phyloP scores from a whole-genome alignment of 1,140 invertebrate genomes.

The Zaprionus tsacasi region DNA sequence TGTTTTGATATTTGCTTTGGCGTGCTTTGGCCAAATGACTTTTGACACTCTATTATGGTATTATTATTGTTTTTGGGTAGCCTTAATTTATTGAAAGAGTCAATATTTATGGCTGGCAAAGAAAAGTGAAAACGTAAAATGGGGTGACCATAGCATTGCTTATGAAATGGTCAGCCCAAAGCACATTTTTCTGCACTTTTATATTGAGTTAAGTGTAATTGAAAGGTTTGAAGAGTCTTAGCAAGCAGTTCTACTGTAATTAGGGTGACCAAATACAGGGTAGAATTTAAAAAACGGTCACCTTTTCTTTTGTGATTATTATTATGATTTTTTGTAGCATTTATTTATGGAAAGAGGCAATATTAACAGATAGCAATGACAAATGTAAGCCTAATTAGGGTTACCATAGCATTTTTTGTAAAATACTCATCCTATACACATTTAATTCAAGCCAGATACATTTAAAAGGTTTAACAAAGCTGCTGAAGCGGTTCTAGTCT shows the following conservation, averaged over 20 bases:
- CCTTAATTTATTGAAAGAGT: conserved; percentile 7
- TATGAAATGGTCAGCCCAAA: background rate
- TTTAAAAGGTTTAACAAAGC: no score
- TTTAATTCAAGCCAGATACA: no score
- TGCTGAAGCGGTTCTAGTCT: no score
- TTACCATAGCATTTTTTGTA: no score
- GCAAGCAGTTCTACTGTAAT: background rate
- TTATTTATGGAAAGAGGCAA: no score
- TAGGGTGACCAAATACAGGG: background rate
- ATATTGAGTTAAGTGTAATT: background rate
- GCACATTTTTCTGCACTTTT: background rate
- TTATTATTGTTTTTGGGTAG: conserved; percentile 1
- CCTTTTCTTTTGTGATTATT: no score
- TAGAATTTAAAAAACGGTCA: background rate
- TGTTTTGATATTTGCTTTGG: conserved; percentile 7
- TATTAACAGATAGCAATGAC: background rate
- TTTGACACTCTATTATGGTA: conserved; percentile 11
- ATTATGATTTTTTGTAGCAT: no score
- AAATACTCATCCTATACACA: no score
- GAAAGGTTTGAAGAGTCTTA: background rate
- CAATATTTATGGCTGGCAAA: background rate
- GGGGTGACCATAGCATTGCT: background rate
- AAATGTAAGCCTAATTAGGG: no score
- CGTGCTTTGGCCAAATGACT: conserved; percentile 9
- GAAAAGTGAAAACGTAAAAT: conserved; percentile 3